A percentile compares a stretch with the other conserved stretches of the same genome.
phyloP scores from a whole-genome alignment of 2,797 vertebrate species.

The Lagocephalus sceleratus region DNA sequence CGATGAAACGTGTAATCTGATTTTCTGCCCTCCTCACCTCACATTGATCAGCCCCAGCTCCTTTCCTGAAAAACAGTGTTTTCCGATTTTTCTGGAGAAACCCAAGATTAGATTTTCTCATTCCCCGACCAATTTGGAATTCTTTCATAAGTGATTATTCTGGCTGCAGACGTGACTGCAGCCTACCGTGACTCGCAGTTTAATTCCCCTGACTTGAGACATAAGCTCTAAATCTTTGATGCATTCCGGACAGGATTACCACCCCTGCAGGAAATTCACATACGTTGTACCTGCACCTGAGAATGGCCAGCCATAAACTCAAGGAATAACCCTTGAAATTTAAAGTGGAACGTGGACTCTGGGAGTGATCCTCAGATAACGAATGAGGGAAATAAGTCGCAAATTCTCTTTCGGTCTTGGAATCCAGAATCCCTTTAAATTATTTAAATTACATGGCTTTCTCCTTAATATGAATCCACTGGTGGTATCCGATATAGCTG shows the following conservation, averaged over 20 bases:
- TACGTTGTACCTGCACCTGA: conserved; percentile 25
- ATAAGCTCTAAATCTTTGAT: conserved; percentile 25
- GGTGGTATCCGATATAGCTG: conserved; percentile 6
- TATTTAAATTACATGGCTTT: conserved; percentile 33
- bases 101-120: conserved; percentile 30
- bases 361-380: conserved; percentile 16
- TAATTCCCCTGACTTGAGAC: conserved; percentile 12
- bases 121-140: conserved; percentile 25
- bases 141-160: conserved; percentile 41
- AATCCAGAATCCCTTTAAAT: conserved; percentile 31
- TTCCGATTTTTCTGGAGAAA: conserved; percentile 29
- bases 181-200: conserved; percentile 7
- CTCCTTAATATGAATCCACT: conserved; percentile 44
- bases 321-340: conserved; percentile 17
- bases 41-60: not conserved
- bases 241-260: conserved; percentile 16
- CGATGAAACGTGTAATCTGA: not conserved
- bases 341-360: conserved; percentile 10
- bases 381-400: conserved; percentile 17
- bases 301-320: conserved; percentile 25
- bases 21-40: conserved; percentile 8
- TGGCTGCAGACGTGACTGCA: conserved; percentile 12
- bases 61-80: conserved; percentile 26
- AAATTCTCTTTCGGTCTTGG: conserved; percentile 32
- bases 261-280: conserved; percentile 5